Evolutionary conservation across 2,113 vertebrate species (phyloP), one percentile per base, ranked within the genome.

Genomic region (Abramis brama): DNA sequence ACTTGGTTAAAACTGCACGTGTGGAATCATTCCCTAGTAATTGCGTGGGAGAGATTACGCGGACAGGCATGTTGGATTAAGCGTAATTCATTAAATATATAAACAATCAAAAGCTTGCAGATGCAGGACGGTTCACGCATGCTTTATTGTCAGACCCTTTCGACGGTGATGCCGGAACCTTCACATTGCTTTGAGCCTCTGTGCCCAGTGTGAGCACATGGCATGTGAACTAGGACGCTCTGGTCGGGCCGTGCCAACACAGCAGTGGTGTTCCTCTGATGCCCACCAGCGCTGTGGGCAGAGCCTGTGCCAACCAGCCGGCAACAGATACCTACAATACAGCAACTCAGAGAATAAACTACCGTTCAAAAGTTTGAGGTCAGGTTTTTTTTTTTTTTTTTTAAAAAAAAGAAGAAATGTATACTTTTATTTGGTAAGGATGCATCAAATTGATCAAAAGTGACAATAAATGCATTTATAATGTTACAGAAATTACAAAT

Each of bases 141-240:
- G 19, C 55, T 39, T 6, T 9, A 60, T 79, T 13, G 11, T 79
- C 30, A 79, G 43, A 57, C 6, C 21, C 7, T 75, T 76, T 57
- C 6, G 5, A 23, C 5, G 13, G 12, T 43, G 33, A 62, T 17
- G 57, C 33, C 77, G 36, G 33, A 79, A 43, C 23, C n/a, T 15
- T 79, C 55, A 62, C 59, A 39, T 12, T 13, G 77, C 59, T 60
- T 79, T 15, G 5, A n/a, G 55, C 30, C 77, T 60, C 21, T 79
- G 55, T 79, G 77, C 83, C 57, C 75, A 52, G 36, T 68, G 74
- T 50, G 74, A 36, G 83, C 83, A 85, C 83, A 78, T 85, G 83
- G 74, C 83, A 85, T 64, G 74, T 60, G 57, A 78, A 39, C 27
- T 11, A 15, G 27, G 27, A 23, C n/a, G 4, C 47, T 78, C 43